A percentile compares a stretch with the other conserved stretches of the same genome.
These are phyloP conservation scores for Drosophila robusta DNA, from an alignment of 2,888 invertebrate genomes.

Conservation along the genomic window DNA sequence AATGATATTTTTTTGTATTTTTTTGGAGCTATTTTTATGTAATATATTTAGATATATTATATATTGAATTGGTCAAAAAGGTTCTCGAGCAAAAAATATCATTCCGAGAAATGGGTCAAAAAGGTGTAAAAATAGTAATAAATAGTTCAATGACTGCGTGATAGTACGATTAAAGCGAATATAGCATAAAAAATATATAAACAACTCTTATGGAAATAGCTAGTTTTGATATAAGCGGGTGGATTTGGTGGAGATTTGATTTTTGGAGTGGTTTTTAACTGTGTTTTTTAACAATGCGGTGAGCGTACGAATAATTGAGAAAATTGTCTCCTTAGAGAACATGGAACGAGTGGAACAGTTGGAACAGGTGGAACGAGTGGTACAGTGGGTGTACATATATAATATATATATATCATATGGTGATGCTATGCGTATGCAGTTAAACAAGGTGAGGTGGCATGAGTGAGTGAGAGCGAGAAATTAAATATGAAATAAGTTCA, in stretches of 20 bases:
- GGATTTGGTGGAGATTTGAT: not conserved
- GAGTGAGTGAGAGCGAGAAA: conserved; percentile 51
- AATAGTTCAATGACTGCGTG: conserved; percentile 27
- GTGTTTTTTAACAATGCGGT: conserved; percentile 15
- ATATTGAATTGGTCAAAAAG: conserved; percentile 64
- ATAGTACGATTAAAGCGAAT: conserved; percentile 32
- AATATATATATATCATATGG: conserved; percentile 26
- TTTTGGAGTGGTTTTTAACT: conserved; percentile 10
- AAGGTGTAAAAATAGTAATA: conserved; percentile 32
- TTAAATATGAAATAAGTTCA: conserved; percentile 54
- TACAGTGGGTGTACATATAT: conserved; percentile 27
- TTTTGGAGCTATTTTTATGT: conserved; percentile 8
- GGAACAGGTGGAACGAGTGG: conserved; percentile 12
- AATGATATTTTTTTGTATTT: conserved; percentile 69
- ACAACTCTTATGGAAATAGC: conserved; percentile 7
- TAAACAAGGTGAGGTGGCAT: conserved; percentile 43
- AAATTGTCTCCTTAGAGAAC: not conserved
- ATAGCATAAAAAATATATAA: conserved; percentile 13
- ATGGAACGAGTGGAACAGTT: conserved; percentile 6
- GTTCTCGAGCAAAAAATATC: conserved; percentile 84
- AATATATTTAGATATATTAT: conserved; percentile 21
- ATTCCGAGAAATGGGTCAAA: conserved; percentile 85
- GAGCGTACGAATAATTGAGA: conserved; percentile 11
- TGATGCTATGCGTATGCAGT: conserved; percentile 48
- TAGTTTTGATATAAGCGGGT: conserved; percentile 20